These are phyloP conservation scores for Cantharis flavilabris DNA, from an alignment of 2,888 invertebrate genomes.

Conservation along the genomic window DNA sequence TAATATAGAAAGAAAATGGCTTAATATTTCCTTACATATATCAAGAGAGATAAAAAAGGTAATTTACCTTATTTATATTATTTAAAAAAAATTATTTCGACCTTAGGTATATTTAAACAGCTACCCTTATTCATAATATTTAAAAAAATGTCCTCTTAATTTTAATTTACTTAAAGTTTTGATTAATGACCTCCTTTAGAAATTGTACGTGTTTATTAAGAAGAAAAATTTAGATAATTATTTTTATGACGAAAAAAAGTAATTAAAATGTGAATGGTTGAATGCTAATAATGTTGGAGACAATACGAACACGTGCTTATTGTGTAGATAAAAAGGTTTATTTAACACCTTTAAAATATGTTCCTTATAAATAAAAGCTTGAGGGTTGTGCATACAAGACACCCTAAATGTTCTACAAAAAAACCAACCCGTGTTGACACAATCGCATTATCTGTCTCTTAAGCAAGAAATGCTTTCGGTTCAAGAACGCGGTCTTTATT, in stretches of 20 bases:
- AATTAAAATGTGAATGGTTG: constrained; percentile 1
- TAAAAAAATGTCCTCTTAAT: not conserved
- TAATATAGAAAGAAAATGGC: not conserved
- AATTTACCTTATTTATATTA: not conserved
- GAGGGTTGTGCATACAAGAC: constrained; percentile 1
- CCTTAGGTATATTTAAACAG: not conserved
- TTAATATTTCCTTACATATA: not conserved
- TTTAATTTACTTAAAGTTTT: not conserved
- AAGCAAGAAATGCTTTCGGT: not conserved
- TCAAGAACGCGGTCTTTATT: not conserved
- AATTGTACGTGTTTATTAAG: not conserved
- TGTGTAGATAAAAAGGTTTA: not conserved
- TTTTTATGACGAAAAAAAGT: not conserved
- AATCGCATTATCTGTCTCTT: not conserved
- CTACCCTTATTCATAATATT: not conserved
- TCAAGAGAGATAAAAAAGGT: not conserved
- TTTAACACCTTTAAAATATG: not conserved
- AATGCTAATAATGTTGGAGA: not conserved
- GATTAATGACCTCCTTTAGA: not conserved
- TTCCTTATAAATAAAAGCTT: not conserved
- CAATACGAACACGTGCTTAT: not conserved
- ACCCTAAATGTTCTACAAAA: not conserved
- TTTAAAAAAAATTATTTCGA: not conserved
- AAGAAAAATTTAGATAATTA: not conserved
- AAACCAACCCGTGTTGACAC: not conserved